phyloP scores from a whole-genome alignment of 2,888 invertebrate genomes.

The Capitulum mitella region DNA sequence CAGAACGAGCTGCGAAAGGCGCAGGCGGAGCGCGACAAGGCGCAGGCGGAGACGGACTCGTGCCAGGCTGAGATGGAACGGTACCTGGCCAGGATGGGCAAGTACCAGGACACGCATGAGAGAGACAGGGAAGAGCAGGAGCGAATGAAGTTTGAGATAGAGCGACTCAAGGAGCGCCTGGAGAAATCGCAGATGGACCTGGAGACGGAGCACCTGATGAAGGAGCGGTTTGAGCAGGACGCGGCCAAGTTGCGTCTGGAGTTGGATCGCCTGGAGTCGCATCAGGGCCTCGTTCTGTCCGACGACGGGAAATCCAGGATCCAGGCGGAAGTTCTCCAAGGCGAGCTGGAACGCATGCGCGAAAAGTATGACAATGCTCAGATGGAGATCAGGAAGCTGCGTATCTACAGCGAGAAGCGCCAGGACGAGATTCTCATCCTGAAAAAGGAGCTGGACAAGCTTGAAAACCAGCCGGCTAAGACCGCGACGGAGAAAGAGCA shows the following conservation, averaged over 20 bases:
- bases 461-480: not conserved
- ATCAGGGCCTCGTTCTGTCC: constrained; percentile 50
- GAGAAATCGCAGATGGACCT: constrained; percentile 73
- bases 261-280: constrained; percentile 52
- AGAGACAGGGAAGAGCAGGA: constrained; percentile 59
- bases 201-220: constrained; percentile 53
- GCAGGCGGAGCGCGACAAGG: constrained; percentile 65
- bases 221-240: constrained; percentile 59
- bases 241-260: constrained; percentile 59
- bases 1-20: constrained; percentile 73
- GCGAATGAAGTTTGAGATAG: constrained; percentile 37
- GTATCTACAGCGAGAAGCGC: constrained; percentile 33
- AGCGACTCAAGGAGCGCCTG: constrained; percentile 43
- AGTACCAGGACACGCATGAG: constrained; percentile 57
- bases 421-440: constrained; percentile 33
- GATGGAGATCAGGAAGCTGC: constrained; percentile 34
- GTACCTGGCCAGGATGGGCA: constrained; percentile 62
- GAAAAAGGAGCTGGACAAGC: constrained; percentile 34
- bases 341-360: constrained; percentile 31
- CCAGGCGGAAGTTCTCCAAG: not conserved
- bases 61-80: constrained; percentile 70
- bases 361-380: constrained; percentile 35
- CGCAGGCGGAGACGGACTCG: constrained; percentile 63
- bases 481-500: constrained; percentile 29
- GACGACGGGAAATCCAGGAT: constrained; percentile 15